Base-by-base conservation (phyloP, 2,888 invertebrate genomes). In the Pediacus dermestoides region DNA sequence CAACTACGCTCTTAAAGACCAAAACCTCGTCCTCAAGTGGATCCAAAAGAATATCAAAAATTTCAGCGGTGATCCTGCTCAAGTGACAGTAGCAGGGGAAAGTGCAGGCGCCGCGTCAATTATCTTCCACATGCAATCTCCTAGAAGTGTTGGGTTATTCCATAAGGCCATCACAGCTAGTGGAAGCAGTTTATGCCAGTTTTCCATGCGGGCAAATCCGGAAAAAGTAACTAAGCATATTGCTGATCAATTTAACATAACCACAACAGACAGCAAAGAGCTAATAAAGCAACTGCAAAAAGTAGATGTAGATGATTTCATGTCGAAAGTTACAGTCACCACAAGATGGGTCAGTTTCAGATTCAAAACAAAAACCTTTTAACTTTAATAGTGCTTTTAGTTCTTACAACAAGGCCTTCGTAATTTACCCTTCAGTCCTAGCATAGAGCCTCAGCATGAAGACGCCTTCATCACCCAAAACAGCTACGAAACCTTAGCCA, bases 121-220 rank as follows among this genome's bases (percentile, higher is more conserved):
- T 1, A 33, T 52, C 13, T 55, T 51, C 35, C 55, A 58, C 12
- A 16, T 58, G 18, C 23, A 47, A 10, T 50, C 51, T 2, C 50
- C 56, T 2, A 48, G 46, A 34, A 52, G 55, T 25, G 41, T 34
- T 11, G 57, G 61, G 1, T 37, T 63, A 2, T 60, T 68, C 45
- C 61, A 62, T 4, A 43, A 54, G 14, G 66, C 55, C 0, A 66
- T 68, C 11, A 48, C 63, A 2, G 55, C 58, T 34, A 67, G 67
- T 39, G 69, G 69, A 1, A 58, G 55, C 28, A 50, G 58, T 3
- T 42, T 68, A 4, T 58, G 57, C 37, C 52, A 55, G 1, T 68
- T 66, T 66, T 45, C 55, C 4, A 34, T 34, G 12, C 39, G 42
- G 23, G 34, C 3, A 23, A 47, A 60, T 32, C 55, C 62, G 6